Base-by-base conservation (phyloP, 2,888 invertebrate species). In the Lepidonotus clava region DNA sequence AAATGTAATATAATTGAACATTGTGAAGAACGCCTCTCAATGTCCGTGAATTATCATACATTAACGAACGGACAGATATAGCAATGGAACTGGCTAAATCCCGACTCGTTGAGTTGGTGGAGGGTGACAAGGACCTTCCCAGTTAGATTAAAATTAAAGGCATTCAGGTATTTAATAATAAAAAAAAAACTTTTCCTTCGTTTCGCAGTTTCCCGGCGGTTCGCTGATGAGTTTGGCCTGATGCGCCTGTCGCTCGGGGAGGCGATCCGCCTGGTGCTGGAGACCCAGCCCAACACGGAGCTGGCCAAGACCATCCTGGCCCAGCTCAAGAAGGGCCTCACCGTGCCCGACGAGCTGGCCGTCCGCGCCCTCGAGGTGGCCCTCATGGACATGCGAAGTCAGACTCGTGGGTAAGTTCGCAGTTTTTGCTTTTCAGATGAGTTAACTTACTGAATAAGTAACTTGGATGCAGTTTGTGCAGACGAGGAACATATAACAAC, bases 191-290 rank as follows among this genome's bases (percentile, higher is more conserved):
- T n/a, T n/a, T n/a, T n/a, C n/a, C n/a, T n/a, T n/a, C n/a, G n/a
- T n/a, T n/a, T n/a, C n/a, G 76, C 90, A 94, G 94, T 94, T 91
- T 93, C 93, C 4, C 92, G 91, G 67, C 89, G 94, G 71, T 93
- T 94, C 90, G 93, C 90, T 5, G 91, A 93, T 80, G 93, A 94
- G 76, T 93, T 92, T 88, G 94, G 94, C 18, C 87, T 93, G 76
- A 88, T 92, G 77, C 89, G 94, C n/a, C 88, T 94, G 85, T 94
- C 94, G 2, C 90, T 93, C 28, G 94, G 94, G 21, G 94, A 94
- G 85, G 93, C 93, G 0, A 90, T 94, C 90, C 90, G 94, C 40
- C 88, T 84, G 51, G 90, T 94, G 0, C 87, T 94, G 83, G 85
- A 90, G 8, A 90, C 90, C 21, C 94, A 94, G 88, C 92, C 93